These are phyloP conservation scores for Channallabes apus DNA, from an alignment of 2,797 vertebrate genomes.

Conservation along the genomic window DNA sequence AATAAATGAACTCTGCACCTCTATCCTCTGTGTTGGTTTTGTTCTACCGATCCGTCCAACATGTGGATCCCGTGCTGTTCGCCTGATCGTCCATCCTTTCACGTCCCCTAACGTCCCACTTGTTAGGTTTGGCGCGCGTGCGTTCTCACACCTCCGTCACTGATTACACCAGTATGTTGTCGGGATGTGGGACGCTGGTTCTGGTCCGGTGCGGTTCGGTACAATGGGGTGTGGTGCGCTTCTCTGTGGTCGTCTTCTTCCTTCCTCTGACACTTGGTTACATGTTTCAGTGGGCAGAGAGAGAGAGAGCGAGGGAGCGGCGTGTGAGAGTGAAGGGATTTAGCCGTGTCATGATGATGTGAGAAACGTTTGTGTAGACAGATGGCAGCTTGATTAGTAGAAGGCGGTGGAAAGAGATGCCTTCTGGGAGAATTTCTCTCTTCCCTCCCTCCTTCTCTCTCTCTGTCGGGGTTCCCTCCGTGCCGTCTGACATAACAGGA, in stretches of 20 bases:
- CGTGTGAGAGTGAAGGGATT: constrained; percentile 30
- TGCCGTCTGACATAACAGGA: constrained; percentile 23
- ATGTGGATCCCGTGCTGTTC: neutral
- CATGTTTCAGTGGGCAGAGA: neutral
- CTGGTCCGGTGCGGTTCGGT: neutral
- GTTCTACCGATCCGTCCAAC: neutral
- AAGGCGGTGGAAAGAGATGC: constrained; percentile 29
- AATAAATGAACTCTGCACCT: neutral
- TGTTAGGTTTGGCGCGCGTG: constrained; percentile 8
- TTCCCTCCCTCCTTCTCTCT: neutral
- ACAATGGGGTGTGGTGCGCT: neutral
- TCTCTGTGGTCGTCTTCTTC: neutral
- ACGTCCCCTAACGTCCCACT: neutral
- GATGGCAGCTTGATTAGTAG: constrained; percentile 46
- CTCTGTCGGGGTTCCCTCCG: constrained; percentile 16
- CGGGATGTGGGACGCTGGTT: neutral
- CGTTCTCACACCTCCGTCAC: constrained; percentile 19
- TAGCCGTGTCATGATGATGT: constrained; percentile 53
- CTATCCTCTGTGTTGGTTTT: neutral
- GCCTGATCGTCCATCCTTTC: neutral
- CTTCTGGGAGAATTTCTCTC: constrained; percentile 31
- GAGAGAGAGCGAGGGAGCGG: neutral
- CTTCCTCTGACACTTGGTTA: constrained; percentile 13
- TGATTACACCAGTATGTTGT: constrained; percentile 33
- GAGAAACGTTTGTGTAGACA: constrained; percentile 48